Conservation (phyloP, 2,113 vertebrate species). For the Protomyctophum bolini region DNA sequence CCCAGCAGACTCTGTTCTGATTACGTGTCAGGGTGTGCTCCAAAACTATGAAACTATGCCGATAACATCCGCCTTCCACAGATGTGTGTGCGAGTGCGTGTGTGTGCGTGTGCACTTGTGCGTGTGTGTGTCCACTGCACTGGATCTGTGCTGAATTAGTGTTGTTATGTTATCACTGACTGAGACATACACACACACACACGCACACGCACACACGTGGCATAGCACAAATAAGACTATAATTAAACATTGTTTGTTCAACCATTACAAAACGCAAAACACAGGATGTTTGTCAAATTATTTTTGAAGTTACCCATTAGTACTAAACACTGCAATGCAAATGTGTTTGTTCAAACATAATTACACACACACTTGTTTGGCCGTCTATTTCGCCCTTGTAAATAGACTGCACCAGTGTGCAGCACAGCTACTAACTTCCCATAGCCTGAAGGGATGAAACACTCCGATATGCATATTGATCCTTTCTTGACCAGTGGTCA, state of each 20-base stretch:
- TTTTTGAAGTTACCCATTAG: too few relatives aligned
- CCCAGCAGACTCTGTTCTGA: constrained; percentile 56
- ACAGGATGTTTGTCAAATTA: too few relatives aligned
- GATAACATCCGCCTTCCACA: constrained; percentile 53
- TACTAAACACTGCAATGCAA: too few relatives aligned
- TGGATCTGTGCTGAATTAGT: constrained; percentile 61
- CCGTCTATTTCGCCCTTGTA: too few relatives aligned
- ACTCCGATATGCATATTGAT: too few relatives aligned
- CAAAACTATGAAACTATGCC: constrained; percentile 46
- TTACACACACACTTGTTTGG: neutral
- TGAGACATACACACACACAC: constrained; percentile 31
- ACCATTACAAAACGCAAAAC: too few relatives aligned
- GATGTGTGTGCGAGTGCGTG: constrained; percentile 36
- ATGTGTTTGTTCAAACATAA: too few relatives aligned
- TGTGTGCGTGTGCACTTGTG: neutral
- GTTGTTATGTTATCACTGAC: constrained; percentile 32
- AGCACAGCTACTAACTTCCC: too few relatives aligned
- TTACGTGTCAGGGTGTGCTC: constrained; percentile 61
- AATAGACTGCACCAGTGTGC: too few relatives aligned
- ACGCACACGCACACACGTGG: neutral
- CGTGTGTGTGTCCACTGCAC: neutral
- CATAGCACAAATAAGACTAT: neutral
- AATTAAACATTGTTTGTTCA: too few relatives aligned
- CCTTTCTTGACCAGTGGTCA: too few relatives aligned
- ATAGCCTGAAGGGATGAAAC: too few relatives aligned